Conservation (phyloP, 2,888 invertebrate species). For the Pyralis farinalis region DNA sequence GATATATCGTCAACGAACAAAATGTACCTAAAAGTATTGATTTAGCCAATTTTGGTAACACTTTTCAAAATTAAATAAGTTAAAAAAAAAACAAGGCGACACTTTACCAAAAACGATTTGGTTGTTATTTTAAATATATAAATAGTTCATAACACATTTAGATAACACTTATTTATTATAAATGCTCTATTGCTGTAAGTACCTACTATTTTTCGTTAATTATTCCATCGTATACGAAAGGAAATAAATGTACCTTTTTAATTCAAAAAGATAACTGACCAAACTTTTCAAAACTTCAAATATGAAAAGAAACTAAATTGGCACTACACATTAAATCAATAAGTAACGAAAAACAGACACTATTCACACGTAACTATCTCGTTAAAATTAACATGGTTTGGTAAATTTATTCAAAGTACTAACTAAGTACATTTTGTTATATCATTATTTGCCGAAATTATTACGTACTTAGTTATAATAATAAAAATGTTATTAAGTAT, state of each 20-base stretch:
- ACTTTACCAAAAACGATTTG: background rate
- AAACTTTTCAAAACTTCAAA: no score
- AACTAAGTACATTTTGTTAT: no score
- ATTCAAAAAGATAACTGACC: background rate
- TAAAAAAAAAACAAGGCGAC: slow-evolving; percentile 2
- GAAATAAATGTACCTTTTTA: background rate
- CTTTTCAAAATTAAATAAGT: slow-evolving; percentile 4
- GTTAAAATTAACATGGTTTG: slow-evolving; percentile 36
- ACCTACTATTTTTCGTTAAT: slow-evolving; percentile 31
- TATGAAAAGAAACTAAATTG: no score
- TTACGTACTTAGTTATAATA: background rate
- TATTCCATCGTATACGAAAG: slow-evolving; percentile 18
- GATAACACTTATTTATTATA: slow-evolving; percentile 39
- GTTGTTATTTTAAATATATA: background rate
- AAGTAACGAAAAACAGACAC: slow-evolving; percentile 19
- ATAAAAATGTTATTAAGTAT: no score
- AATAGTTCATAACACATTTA: slow-evolving; percentile 14
- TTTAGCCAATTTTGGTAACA: background rate
- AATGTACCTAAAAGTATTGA: no score
- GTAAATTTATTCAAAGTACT: no score
- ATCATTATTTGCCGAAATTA: no score
- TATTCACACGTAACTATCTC: slow-evolving; percentile 2
- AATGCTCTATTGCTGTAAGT: slow-evolving; percentile 41
- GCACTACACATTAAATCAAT: background rate
- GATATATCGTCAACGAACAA: no score